phyloP scores from a whole-genome alignment of 1,140 invertebrate genomes.

The Hestina assimilis region DNA sequence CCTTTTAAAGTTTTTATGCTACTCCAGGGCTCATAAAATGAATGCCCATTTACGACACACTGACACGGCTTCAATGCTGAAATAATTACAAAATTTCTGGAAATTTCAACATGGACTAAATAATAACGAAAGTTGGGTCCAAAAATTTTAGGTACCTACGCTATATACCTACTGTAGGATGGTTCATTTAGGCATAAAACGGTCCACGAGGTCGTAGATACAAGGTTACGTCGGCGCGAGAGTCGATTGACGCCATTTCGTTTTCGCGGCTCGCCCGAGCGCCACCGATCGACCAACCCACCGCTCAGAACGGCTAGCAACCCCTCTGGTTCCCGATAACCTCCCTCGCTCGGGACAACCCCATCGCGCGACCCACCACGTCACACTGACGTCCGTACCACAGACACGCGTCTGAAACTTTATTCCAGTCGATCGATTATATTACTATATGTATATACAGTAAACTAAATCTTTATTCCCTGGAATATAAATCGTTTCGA shows the following conservation, averaged over 20 bases:
- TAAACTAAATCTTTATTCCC: background rate
- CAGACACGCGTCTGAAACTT: background rate
- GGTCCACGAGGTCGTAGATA: slow-evolving; percentile 34
- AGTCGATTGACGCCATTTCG: slow-evolving; percentile 45
- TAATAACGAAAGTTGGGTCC: background rate
- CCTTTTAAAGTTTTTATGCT: too few species aligned
- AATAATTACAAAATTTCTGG: background rate
- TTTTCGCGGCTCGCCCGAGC: slow-evolving; percentile 28
- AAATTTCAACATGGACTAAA: background rate
- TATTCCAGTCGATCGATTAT: background rate
- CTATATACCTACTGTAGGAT: slow-evolving; percentile 37
- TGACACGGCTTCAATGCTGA: too few species aligned
- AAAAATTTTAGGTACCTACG: slow-evolving; percentile 31
- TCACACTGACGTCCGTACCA: background rate
- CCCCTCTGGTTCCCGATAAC: slow-evolving; percentile 1
- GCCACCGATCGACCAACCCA: slow-evolving; percentile 6
- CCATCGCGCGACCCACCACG: slow-evolving; percentile 3
- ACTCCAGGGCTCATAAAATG: too few species aligned
- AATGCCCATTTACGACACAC: too few species aligned
- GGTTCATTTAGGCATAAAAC: slow-evolving; percentile 52
- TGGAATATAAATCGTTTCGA: background rate
- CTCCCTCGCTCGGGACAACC: slow-evolving; percentile 7
- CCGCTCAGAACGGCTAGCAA: background rate
- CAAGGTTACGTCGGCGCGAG: slow-evolving; percentile 46
- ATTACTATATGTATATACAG: too few species aligned